A percentile compares a stretch with the other conserved stretches of the same genome.
Conservation (phyloP, 2,888 invertebrate genomes). For the Sisyra nigra region DNA sequence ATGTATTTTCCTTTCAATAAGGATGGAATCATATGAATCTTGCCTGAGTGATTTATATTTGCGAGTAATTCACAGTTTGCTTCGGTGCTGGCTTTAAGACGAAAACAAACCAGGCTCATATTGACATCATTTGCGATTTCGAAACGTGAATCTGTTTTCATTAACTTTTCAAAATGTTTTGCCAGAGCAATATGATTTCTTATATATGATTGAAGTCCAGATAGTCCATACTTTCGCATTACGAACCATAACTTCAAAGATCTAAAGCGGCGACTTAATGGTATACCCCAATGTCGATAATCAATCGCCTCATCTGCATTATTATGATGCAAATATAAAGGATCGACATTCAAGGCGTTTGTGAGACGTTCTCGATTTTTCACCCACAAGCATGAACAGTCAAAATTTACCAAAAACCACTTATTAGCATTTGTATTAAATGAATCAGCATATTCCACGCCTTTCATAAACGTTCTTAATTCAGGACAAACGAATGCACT, state of each 20-base stretch:
- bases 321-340: conserved; percentile 69
- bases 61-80: conserved; percentile 62
- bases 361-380: conserved; percentile 59
- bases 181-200: conserved; percentile 66
- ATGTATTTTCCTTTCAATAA: conserved; percentile 59
- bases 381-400: conserved; percentile 76
- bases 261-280: conserved; percentile 67
- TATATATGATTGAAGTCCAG: conserved; percentile 68
- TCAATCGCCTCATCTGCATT: conserved; percentile 55
- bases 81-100: conserved; percentile 51
- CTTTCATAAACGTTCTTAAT: conserved; percentile 44
- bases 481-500: conserved; percentile 76
- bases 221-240: conserved; percentile 61
- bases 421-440: conserved; percentile 84
- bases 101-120: conserved; percentile 64
- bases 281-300: conserved; percentile 75
- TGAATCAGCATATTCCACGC: conserved; percentile 62
- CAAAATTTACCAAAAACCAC: conserved; percentile 71
- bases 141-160: conserved; percentile 52
- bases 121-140: conserved; percentile 62
- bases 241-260: conserved; percentile 84
- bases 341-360: conserved; percentile 72
- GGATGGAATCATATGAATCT: conserved; percentile 75
- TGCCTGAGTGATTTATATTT: conserved; percentile 65
- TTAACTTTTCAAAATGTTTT: conserved; percentile 52